phyloP scores from a whole-genome alignment of 2,113 vertebrate species.

The Pangasianodon hypophthalmus region DNA sequence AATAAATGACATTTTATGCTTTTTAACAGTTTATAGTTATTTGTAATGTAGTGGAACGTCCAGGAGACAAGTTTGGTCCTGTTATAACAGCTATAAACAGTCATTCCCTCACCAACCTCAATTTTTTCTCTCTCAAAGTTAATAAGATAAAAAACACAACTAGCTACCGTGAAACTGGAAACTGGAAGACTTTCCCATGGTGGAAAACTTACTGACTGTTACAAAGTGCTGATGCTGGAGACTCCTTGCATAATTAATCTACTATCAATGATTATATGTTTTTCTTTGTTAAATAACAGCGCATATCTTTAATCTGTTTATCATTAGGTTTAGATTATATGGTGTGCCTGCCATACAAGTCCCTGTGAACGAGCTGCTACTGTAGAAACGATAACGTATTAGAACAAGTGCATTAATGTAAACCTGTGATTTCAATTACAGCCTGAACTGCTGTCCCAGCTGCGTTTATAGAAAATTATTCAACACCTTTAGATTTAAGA shows the following conservation, averaged over 20 bases:
- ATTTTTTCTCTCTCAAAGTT: neutral
- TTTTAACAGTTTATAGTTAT: neutral
- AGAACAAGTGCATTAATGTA: neutral
- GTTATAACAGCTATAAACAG: neutral
- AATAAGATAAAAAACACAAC: neutral
- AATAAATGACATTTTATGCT: neutral
- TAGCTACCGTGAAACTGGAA: neutral
- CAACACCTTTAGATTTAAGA: neutral
- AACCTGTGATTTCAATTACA: neutral
- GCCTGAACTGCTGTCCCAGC: neutral
- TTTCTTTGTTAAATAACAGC: neutral
- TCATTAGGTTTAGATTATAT: neutral
- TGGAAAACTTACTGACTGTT: neutral
- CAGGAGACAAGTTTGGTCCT: neutral
- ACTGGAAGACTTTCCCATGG: neutral
- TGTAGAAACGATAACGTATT: neutral
- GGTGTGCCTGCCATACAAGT: neutral
- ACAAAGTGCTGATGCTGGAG: neutral
- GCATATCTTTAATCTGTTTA: too few species aligned
- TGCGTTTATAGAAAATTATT: neutral
- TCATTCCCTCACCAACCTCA: neutral
- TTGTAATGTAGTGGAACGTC: neutral
- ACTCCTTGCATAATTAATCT: neutral
- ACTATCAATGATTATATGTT: neutral
- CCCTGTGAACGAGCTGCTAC: neutral